These are phyloP conservation scores for Euschistus heros DNA, from an alignment of 1,140 invertebrate genomes.

Conservation along the genomic window DNA sequence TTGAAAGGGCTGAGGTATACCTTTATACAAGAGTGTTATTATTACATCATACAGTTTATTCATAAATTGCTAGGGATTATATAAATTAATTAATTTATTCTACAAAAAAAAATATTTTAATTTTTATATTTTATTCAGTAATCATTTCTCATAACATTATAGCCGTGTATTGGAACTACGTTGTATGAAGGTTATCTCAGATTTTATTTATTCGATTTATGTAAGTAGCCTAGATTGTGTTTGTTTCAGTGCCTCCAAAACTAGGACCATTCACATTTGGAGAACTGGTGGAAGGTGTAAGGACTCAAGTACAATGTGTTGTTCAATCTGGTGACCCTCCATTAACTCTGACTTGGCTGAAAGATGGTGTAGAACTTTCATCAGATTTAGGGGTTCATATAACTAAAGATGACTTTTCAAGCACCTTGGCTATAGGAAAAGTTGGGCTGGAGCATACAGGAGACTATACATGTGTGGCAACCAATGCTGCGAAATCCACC, in stretches of 20 bases:
- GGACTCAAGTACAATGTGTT: constrained; percentile 51
- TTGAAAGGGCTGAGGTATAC: background rate
- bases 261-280: constrained; percentile 47
- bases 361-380: constrained; percentile 41
- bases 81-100: background rate
- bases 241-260: constrained; percentile 47
- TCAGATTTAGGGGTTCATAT: constrained; percentile 30
- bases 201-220: background rate
- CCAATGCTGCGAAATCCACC: constrained; percentile 44
- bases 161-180: background rate
- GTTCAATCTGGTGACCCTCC: constrained; percentile 49
- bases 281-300: constrained; percentile 47
- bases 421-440: constrained; percentile 40
- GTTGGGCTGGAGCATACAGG: constrained; percentile 49
- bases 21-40: background rate
- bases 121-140: too few relatives aligned
- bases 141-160: background rate
- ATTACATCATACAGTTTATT: background rate
- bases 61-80: background rate
- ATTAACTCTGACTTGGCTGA: constrained; percentile 48
- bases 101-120: too few relatives aligned
- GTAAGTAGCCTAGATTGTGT: constrained; percentile 15
- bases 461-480: constrained; percentile 62
- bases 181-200: constrained; percentile 2
- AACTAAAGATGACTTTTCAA: constrained; percentile 30